Conservation (phyloP, 2,113 vertebrate species). For the Saccopteryx bilineata region DNA sequence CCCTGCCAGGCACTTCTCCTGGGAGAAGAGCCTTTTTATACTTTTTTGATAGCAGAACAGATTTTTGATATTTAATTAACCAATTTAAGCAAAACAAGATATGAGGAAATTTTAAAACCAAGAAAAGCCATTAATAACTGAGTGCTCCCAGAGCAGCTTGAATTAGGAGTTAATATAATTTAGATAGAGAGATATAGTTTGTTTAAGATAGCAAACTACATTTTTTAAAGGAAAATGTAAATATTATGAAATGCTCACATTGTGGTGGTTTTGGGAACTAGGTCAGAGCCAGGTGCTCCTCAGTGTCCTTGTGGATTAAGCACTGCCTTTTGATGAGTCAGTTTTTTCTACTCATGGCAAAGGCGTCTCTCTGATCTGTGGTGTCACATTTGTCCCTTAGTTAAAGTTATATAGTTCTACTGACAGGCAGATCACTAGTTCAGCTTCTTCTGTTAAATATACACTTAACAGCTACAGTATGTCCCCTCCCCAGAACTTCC, state of each 20-base stretch:
- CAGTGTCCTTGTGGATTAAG: not conserved
- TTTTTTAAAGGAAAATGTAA: not conserved
- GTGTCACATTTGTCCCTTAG: not conserved
- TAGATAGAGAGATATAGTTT: not conserved
- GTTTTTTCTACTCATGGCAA: not conserved
- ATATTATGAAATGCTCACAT: not conserved
- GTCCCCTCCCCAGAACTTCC: not conserved
- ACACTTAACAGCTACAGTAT: not conserved
- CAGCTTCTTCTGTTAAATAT: not conserved
- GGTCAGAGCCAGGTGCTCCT: not conserved
- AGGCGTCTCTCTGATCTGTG: not conserved
- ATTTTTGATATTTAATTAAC: slow-evolving; percentile 24
- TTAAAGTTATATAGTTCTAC: not conserved
- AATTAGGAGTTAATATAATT: slow-evolving; percentile 3
- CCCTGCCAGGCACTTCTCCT: too few species aligned
- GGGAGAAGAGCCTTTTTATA: not conserved
- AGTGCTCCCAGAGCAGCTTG: slow-evolving; percentile 1
- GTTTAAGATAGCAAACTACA: not conserved
- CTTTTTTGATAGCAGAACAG: not conserved
- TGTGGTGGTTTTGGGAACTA: not conserved
- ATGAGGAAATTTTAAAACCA: slow-evolving; percentile 45
- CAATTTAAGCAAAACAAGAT: slow-evolving; percentile 24
- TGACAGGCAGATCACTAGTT: not conserved
- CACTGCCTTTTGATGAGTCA: not conserved
- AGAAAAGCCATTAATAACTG: not conserved